Evolutionary conservation across 2,113 vertebrate genomes (phyloP).

Genomic region (Dunckerocampus dactyliophorus): DNA sequence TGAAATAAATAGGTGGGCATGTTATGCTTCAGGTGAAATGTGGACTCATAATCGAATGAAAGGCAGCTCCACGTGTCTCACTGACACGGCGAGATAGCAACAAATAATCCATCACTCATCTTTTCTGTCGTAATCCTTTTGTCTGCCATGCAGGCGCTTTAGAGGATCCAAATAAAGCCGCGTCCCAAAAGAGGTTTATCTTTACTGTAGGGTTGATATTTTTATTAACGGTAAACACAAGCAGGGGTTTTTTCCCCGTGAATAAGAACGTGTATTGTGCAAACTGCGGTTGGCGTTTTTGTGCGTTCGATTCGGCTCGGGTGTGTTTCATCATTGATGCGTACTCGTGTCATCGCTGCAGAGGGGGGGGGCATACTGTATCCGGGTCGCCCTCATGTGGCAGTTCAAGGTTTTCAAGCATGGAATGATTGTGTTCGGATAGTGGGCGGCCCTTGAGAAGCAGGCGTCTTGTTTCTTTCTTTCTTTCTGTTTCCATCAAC

Average conservation of each 20-base stretch:
- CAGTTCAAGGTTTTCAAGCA: too few relatives aligned
- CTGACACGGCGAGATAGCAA: not conserved
- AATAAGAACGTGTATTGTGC: not conserved
- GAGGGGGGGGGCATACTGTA: not conserved
- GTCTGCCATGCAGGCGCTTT: conserved; percentile 4
- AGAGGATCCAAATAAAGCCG: conserved; percentile 1
- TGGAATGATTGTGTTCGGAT: too few relatives aligned
- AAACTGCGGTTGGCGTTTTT: not conserved
- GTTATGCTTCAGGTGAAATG: not conserved
- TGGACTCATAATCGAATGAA: too few relatives aligned
- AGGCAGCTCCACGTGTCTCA: not conserved
- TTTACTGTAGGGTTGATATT: conserved; percentile 1
- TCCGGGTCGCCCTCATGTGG: not conserved
- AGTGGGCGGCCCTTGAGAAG: not conserved
- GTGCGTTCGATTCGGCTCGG: not conserved
- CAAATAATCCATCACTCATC: conserved; percentile 23
- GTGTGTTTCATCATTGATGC: not conserved
- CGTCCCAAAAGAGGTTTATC: not conserved
- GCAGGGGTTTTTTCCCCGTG: too few relatives aligned
- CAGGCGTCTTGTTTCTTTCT: not conserved
- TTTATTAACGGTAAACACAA: not conserved
- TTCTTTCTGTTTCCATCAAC: not conserved
- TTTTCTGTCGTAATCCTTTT: conserved; percentile 7
- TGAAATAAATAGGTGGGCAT: not conserved
- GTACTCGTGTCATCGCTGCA: not conserved